Conservation (phyloP, 2,797 vertebrate genomes). For the Hoplostethus mediterraneus region DNA sequence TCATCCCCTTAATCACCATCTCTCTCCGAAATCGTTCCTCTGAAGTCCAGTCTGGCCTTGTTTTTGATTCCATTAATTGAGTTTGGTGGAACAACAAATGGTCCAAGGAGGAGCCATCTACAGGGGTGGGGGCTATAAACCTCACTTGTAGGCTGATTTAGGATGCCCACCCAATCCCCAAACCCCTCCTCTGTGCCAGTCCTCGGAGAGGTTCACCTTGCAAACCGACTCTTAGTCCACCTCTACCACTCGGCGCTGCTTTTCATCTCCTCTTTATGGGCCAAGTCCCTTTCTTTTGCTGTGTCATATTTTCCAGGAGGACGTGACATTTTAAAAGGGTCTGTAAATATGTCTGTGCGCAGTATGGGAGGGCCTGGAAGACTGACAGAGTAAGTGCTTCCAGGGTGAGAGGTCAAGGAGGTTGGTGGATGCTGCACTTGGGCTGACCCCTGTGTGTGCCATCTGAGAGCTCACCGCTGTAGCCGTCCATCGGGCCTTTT, state of each 20-base stretch:
- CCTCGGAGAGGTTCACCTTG: slow-evolving; percentile 25
- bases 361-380: slow-evolving; percentile 45
- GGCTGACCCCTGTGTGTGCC: slow-evolving; percentile 49
- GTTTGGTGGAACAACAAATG: slow-evolving; percentile 74
- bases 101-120: slow-evolving; percentile 26
- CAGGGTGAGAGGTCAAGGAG: slow-evolving; percentile 66
- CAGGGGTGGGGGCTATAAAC: slow-evolving; percentile 55
- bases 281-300: slow-evolving; percentile 32
- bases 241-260: slow-evolving; percentile 12
- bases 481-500: not conserved
- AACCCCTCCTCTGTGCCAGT: slow-evolving; percentile 15
- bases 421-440: slow-evolving; percentile 56
- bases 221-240: slow-evolving; percentile 19
- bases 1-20: slow-evolving; percentile 66
- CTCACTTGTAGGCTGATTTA: slow-evolving; percentile 65
- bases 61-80: slow-evolving; percentile 70
- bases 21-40: slow-evolving; percentile 41
- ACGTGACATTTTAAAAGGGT: slow-evolving; percentile 64
- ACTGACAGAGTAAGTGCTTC: slow-evolving; percentile 73
- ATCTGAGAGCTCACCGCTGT: slow-evolving; percentile 17
- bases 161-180: slow-evolving; percentile 60
- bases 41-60: slow-evolving; percentile 54
- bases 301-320: slow-evolving; percentile 47
- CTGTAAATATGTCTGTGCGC: slow-evolving; percentile 44
- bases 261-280: slow-evolving; percentile 64